Evolutionary conservation across 2,797 vertebrate species (phyloP).

Genomic region (Anomalospiza imberbis): DNA sequence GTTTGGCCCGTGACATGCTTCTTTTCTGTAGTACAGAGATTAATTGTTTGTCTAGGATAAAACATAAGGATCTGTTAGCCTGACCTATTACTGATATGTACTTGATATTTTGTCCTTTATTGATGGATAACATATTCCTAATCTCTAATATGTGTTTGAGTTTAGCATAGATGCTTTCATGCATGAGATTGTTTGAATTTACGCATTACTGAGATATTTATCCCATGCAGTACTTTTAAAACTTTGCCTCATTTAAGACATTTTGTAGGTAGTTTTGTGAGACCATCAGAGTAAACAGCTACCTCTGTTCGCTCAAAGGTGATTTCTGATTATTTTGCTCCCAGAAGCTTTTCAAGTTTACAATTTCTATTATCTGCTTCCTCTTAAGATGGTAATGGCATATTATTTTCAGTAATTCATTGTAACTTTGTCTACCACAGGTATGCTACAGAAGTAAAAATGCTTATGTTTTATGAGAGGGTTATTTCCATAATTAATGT

Average conservation of each 20-base stretch:
- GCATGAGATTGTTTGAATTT: neutral
- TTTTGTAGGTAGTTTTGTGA: neutral
- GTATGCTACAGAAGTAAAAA: neutral
- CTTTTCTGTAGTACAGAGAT: neutral
- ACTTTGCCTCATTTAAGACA: neutral
- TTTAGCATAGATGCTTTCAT: neutral
- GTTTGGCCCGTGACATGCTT: neutral
- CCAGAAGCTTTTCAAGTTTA: neutral
- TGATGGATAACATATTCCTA: neutral
- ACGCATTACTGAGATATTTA: neutral
- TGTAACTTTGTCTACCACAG: neutral
- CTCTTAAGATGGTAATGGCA: neutral
- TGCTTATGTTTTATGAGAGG: neutral
- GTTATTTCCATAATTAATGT: neutral
- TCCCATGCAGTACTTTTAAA: neutral
- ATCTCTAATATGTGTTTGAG: neutral
- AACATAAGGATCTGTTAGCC: neutral
- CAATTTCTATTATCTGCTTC: rapidly evolving
- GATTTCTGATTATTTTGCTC: neutral
- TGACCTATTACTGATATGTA: neutral
- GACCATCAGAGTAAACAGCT: neutral
- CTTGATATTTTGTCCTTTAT: neutral
- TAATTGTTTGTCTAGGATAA: neutral
- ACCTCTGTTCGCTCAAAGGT: neutral
- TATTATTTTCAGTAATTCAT: neutral